These are phyloP conservation scores for Altica lythri DNA, from an alignment of 2,888 invertebrate species.

Conservation along the genomic window DNA sequence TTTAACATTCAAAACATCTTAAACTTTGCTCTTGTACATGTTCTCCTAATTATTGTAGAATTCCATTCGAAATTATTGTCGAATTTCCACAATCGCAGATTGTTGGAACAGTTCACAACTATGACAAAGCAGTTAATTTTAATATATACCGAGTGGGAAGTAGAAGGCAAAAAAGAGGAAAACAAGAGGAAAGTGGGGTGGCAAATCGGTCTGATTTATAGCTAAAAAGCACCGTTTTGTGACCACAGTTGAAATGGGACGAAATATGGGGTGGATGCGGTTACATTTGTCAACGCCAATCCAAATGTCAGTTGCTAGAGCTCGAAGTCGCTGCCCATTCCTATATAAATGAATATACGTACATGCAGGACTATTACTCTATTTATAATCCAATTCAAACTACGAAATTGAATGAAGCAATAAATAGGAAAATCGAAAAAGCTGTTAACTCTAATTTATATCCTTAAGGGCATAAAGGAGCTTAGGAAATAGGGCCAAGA, in stretches of 20 bases:
- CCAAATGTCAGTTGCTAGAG: conserved; percentile 20
- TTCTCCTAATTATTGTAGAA: too few species aligned
- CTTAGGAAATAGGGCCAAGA: too few species aligned
- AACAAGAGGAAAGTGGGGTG: conserved; percentile 32
- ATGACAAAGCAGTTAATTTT: conserved; percentile 19
- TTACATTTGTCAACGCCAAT: conserved; percentile 43
- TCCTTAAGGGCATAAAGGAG: too few species aligned
- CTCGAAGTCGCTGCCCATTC: too few species aligned
- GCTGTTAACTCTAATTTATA: too few species aligned
- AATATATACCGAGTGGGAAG: conserved; percentile 6
- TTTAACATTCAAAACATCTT: too few species aligned
- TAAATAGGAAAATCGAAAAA: too few species aligned
- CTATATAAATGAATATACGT: too few species aligned
- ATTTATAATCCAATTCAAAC: too few species aligned
- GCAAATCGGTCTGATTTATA: conserved; percentile 39
- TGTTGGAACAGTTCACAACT: conserved; percentile 14
- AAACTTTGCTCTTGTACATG: too few species aligned
- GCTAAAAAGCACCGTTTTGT: conserved; percentile 37
- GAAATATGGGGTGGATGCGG: conserved; percentile 42
- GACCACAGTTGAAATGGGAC: conserved; percentile 36
- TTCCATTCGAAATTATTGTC: conserved; percentile 5
- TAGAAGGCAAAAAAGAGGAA: conserved; percentile 17
- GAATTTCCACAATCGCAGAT: conserved; percentile 12
- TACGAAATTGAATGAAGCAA: too few species aligned
- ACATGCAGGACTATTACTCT: too few species aligned